Base-by-base conservation (phyloP, 2,888 invertebrate genomes). In the Apoderus coryli region DNA sequence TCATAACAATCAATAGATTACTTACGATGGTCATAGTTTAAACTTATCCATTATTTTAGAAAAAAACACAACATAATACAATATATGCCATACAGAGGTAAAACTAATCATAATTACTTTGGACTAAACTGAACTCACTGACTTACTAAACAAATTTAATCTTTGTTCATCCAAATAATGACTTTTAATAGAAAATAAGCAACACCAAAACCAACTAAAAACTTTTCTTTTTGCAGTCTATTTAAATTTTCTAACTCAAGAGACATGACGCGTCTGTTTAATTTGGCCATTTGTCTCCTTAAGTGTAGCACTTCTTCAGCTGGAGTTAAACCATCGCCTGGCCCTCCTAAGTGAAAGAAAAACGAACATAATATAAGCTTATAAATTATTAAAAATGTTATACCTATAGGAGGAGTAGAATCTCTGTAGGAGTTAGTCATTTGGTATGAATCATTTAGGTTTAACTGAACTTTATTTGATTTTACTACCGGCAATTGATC, bases 181-280 rank as follows among this genome's bases (percentile, higher is more conserved):
- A 84, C 71, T 65, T 89, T 89, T 44, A 88, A 65, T 43, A 88
- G 62, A 55, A 89, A 71, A 57, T 89, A 90, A 15, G 85, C 79
- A 45, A 89, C 66, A 14, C 88, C 81, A 44, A 85, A 60, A 35
- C 82, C 80, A 52, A 82, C 85, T 26, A 86, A 64, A 46, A 88
- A 71, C 52, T 88, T 79, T 50, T 92, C 90, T 43, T 82, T 74
- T 52, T 89, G 85, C 47, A 82, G 73, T 35, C 86, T 67, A 50
- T 81, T 79, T 44, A 79, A 63, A 52, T 80, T 77, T 47, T 89
- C 88, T 37, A 86, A 68, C 60, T 92, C 90, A 39, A 92, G 71
- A 4, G 79, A 72, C 64, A 86, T 75, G 5, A 92, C 77, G 11
- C 90, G 73, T 27, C 88, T 71, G 54, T 86, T 85, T 39, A 92